Evolutionary conservation across 2,797 vertebrate species (phyloP).

Genomic region (Thunnus albacares): DNA sequence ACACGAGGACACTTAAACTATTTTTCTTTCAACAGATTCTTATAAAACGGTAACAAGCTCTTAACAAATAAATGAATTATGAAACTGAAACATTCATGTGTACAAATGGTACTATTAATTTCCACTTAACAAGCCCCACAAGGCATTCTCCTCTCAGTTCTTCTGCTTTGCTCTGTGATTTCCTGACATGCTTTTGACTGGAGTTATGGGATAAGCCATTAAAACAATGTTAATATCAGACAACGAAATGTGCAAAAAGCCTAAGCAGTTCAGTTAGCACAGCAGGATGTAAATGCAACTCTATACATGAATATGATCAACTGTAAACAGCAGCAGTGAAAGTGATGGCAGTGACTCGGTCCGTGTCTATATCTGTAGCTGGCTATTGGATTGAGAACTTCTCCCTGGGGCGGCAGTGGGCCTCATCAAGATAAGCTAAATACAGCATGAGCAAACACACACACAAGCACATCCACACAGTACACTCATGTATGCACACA

Average conservation of each 20-base stretch:
- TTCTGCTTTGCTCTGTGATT: slow-evolving; percentile 69
- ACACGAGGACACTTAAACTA: slow-evolving; percentile 48
- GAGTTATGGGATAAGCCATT: slow-evolving; percentile 70
- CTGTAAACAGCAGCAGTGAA: slow-evolving; percentile 50
- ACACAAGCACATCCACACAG: slow-evolving; percentile 40
- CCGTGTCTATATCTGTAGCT: slow-evolving; percentile 66
- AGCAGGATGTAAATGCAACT: slow-evolving; percentile 34
- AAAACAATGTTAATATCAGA: slow-evolving; percentile 58
- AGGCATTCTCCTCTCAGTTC: slow-evolving; percentile 63
- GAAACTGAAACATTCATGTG: slow-evolving; percentile 62
- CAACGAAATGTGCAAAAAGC: slow-evolving; percentile 37
- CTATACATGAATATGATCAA: slow-evolving; percentile 22
- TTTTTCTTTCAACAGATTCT: slow-evolving; percentile 55
- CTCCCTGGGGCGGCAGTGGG: slow-evolving; percentile 67
- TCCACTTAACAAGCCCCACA: slow-evolving; percentile 79
- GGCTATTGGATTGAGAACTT: slow-evolving; percentile 61
- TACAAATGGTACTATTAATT: slow-evolving; percentile 71
- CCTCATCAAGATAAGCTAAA: slow-evolving; percentile 83
- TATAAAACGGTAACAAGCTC: slow-evolving; percentile 32
- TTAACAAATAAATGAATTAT: slow-evolving; percentile 61
- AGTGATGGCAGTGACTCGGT: slow-evolving; percentile 35
- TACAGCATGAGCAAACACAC: slow-evolving; percentile 75
- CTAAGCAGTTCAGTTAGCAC: slow-evolving; percentile 39
- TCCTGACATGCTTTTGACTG: slow-evolving; percentile 71
- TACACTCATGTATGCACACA: slow-evolving; percentile 46